These are phyloP conservation scores for Oophaga sylvatica DNA, from an alignment of 2,797 vertebrate genomes.

Conservation along the genomic window DNA sequence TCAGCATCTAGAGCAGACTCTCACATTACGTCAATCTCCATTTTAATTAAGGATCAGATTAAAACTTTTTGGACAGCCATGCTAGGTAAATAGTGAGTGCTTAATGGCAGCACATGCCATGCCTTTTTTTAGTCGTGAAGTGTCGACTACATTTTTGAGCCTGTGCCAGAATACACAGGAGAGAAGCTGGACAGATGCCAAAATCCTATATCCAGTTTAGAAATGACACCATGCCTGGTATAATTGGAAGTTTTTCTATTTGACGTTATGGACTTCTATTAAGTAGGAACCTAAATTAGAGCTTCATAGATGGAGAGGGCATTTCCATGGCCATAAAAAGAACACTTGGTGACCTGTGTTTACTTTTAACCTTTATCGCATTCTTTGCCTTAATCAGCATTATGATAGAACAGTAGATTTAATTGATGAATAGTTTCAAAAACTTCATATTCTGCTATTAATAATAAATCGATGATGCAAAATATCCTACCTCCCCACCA, in stretches of 20 bases:
- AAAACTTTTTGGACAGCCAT: slow-evolving; percentile 45
- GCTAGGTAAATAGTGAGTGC: slow-evolving; percentile 48
- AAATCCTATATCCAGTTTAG: slow-evolving; percentile 18
- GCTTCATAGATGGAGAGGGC: slow-evolving; percentile 17
- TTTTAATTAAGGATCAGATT: slow-evolving; percentile 53
- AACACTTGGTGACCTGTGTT: neutral
- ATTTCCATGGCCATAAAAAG: slow-evolving; percentile 33
- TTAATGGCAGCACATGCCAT: slow-evolving; percentile 42
- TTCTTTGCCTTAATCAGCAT: neutral
- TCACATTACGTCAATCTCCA: slow-evolving; percentile 36
- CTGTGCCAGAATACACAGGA: slow-evolving; percentile 50
- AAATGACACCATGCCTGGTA: slow-evolving; percentile 44
- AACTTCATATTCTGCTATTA: neutral
- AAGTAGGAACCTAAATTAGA: slow-evolving; percentile 41
- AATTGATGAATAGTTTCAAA: neutral
- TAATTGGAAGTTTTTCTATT: slow-evolving; percentile 40
- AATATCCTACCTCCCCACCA: no score
- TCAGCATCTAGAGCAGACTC: neutral
- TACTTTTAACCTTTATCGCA: neutral
- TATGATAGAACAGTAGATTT: neutral
- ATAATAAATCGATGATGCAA: neutral
- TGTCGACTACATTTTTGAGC: slow-evolving; percentile 45
- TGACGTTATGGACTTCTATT: slow-evolving; percentile 32
- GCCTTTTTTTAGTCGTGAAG: slow-evolving; percentile 56
- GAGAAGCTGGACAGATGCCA: slow-evolving; percentile 11